Evolutionary conservation across 2,113 vertebrate species (phyloP).

Genomic region (Physeter macrocephalus): DNA sequence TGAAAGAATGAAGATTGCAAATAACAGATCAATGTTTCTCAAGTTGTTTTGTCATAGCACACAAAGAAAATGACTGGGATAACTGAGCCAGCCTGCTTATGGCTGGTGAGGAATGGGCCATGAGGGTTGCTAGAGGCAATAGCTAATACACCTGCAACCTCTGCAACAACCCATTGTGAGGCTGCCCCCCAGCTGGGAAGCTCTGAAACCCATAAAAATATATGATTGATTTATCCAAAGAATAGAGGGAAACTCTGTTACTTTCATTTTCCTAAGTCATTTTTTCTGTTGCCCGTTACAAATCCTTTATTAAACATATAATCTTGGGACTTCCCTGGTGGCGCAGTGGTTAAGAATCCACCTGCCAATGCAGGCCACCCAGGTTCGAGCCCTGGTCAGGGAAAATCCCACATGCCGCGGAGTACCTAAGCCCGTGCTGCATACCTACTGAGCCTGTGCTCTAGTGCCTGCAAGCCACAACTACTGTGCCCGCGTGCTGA

Average conservation of each 20-base stretch:
- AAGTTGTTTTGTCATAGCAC: background rate
- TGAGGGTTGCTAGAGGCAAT: background rate
- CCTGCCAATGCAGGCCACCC: too few species aligned
- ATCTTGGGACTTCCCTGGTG: background rate
- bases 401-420: too few species aligned
- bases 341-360: too few species aligned
- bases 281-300: background rate
- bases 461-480: too few species aligned
- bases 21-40: background rate
- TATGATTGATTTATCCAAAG: conserved; percentile 3
- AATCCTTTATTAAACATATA: conserved; percentile 32
- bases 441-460: too few species aligned
- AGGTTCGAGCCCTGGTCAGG: too few species aligned
- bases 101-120: background rate
- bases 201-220: background rate
- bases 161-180: background rate
- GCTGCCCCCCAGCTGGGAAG: background rate
- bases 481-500: too few species aligned
- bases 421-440: too few species aligned
- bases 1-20: conserved; percentile 38
- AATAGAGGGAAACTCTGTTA: background rate
- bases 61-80: background rate
- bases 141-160: background rate
- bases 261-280: background rate
- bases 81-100: background rate